Percentiles rank a stretch among this genome's conserved stretches.
These are phyloP conservation scores for Drosophila nr. medialis DNA, from an alignment of 2,888 invertebrate genomes.

Conservation along the genomic window DNA sequence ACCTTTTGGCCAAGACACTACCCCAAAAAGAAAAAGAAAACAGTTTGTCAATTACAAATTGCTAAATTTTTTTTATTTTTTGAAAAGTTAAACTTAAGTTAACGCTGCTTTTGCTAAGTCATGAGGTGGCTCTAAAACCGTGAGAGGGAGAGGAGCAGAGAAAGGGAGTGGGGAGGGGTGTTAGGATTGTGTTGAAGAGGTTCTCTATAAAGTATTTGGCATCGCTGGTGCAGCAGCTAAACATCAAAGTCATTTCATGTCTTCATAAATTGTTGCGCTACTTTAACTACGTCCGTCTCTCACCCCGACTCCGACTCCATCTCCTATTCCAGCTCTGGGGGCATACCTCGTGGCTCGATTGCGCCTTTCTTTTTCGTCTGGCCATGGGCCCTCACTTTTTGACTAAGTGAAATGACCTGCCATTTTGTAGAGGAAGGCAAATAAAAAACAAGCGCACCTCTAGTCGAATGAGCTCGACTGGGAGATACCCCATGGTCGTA, in stretches of 20 bases:
- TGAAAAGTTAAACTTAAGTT: conserved; percentile 35
- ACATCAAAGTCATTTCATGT: conserved; percentile 78
- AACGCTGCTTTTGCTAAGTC: conserved; percentile 57
- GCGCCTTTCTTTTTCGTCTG: conserved; percentile 42
- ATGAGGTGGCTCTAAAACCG: conserved; percentile 39
- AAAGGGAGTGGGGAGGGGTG: not conserved
- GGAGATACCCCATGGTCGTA: not conserved
- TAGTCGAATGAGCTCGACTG: not conserved
- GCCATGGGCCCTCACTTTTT: conserved; percentile 46
- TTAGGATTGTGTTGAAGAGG: conserved; percentile 2
- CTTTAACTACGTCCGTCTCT: conserved; percentile 48
- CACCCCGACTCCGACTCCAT: conserved; percentile 3
- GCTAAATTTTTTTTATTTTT: conserved; percentile 39
- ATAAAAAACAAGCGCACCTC: conserved; percentile 7
- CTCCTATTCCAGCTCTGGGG: conserved; percentile 18
- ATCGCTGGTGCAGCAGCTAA: conserved; percentile 57
- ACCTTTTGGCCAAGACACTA: conserved; percentile 41
- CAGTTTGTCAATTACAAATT: conserved; percentile 75
- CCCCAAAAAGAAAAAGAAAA: conserved; percentile 10
- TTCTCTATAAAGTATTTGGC: conserved; percentile 5
- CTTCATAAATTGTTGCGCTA: conserved; percentile 74
- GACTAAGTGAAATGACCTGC: conserved; percentile 79
- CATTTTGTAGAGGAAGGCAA: conserved; percentile 60
- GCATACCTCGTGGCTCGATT: conserved; percentile 45
- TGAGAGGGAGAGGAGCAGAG: not conserved